These are phyloP conservation scores for Oreochromis aureus DNA, from an alignment of 2,113 vertebrate genomes.

Conservation along the genomic window DNA sequence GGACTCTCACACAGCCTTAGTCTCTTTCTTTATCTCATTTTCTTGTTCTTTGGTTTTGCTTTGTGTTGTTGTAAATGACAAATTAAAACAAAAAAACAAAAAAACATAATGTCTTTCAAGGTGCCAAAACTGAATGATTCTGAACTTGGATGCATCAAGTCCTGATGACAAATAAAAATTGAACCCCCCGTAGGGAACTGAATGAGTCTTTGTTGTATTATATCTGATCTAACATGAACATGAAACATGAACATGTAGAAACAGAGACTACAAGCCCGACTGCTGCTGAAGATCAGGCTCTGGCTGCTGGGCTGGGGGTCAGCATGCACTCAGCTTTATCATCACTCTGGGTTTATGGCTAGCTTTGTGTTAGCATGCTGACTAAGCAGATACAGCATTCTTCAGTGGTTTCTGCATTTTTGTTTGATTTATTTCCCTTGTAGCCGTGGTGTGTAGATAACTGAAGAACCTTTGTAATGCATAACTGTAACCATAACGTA, in stretches of 20 bases:
- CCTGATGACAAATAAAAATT: conserved; percentile 70
- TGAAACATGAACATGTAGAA: not conserved
- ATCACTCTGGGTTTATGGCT: not conserved
- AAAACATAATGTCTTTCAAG: conserved; percentile 67
- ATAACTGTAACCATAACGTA: not conserved
- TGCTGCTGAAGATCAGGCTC: not conserved
- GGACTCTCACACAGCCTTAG: conserved; percentile 60
- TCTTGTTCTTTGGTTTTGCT: conserved; percentile 53
- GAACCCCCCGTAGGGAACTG: conserved; percentile 55
- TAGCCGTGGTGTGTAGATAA: not conserved
- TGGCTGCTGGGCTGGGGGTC: not conserved
- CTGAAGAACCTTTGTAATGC: not conserved
- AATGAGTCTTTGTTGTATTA: conserved; percentile 16
- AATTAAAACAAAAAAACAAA: conserved; percentile 8
- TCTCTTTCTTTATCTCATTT: conserved; percentile 42
- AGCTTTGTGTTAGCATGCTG: not conserved
- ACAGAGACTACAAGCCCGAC: not conserved
- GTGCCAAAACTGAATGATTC: conserved; percentile 73
- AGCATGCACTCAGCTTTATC: not conserved
- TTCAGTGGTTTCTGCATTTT: not conserved
- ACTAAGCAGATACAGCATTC: not conserved
- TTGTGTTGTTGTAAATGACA: conserved; percentile 69
- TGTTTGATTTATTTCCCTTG: not conserved
- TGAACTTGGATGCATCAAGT: conserved; percentile 73
- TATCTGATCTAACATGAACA: not conserved